Conservation (phyloP, 2,797 vertebrate species). For the Poeciliopsis paucimaculata region DNA sequence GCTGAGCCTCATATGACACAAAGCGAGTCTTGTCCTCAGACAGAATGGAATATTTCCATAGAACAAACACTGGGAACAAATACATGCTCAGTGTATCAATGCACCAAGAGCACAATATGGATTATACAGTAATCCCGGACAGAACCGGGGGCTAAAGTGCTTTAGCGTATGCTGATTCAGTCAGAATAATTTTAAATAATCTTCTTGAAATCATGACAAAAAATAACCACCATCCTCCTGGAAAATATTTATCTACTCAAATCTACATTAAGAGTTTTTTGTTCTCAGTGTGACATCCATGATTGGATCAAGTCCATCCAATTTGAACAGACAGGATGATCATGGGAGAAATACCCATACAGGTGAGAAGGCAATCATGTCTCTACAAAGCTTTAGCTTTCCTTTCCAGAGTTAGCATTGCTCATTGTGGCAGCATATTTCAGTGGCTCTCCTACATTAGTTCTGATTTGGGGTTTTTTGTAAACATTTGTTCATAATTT, state of each 20-base stretch:
- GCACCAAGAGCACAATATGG: not conserved
- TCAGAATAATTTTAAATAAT: not conserved
- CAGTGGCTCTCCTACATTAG: not conserved
- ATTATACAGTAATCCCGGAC: not conserved
- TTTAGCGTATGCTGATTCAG: not conserved
- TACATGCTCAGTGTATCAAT: slow-evolving; percentile 1
- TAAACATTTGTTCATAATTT: not conserved
- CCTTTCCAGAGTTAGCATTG: too few species aligned
- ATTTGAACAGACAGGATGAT: too few species aligned
- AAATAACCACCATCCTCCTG: not conserved
- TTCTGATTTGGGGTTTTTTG: not conserved
- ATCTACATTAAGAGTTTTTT: not conserved
- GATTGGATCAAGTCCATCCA: too few species aligned
- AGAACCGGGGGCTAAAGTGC: not conserved
- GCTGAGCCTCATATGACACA: slow-evolving; percentile 33
- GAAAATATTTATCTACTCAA: not conserved
- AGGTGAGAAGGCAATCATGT: too few species aligned
- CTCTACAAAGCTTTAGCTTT: too few species aligned
- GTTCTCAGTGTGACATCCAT: not conserved
- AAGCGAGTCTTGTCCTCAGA: slow-evolving; percentile 28
- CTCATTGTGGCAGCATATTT: too few species aligned
- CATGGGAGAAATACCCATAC: too few species aligned
- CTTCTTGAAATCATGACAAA: not conserved
- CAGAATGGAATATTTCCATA: slow-evolving; percentile 20
- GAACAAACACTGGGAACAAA: slow-evolving; percentile 6